Evolutionary conservation across 2,113 vertebrate genomes (phyloP), one percentile per base, ranked within the genome.

Genomic region (Pseudorhombus dupliciocellatus): DNA sequence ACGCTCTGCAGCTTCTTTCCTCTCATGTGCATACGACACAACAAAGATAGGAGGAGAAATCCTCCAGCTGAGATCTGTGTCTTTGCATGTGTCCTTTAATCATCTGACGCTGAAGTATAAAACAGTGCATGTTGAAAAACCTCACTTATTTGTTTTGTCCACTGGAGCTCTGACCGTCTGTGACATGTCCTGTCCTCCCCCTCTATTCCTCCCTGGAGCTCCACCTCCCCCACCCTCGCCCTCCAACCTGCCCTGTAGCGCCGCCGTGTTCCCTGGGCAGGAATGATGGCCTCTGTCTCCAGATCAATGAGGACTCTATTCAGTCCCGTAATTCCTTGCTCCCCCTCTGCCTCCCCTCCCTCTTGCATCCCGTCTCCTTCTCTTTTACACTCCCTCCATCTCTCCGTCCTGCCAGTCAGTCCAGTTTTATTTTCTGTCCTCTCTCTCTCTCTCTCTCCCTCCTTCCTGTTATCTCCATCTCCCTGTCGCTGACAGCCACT

Each of bases 221-320:
- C 51, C 51, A 51, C 67, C 46, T 15, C 56, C 26, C 60, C 18
- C 40, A 53, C 37, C 34, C 46, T 14, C 68, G 48, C 63, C 55
- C 30, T 26, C 58, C 61, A 46, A 70, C 52, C 56, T 34, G 54
- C 73, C 75, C 52, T 46, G 65, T 46, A 50, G 79, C 55, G 0
- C 56, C 37, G 69, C 69, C 78, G 68, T 87, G 81, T 62, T 89
- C 84, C 88, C 87, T 75, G 75, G 86, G 28, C 85, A 87, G 81
- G 88, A 93, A 88, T 86, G 84, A 93, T 82, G 28, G 80, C 81
- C 85, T 86, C 78, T 80, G 82, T 79, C 79, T 79, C 70, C 52
- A 67, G 89, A 93, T 93, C 92, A 87, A 93, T 91, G 75, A 91
- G 59, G 72, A 76, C 79, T 78, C 81, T 86, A 88, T 90, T 86